Conservation (phyloP, 2,888 invertebrate species). For the Lycophotia porphyrea region DNA sequence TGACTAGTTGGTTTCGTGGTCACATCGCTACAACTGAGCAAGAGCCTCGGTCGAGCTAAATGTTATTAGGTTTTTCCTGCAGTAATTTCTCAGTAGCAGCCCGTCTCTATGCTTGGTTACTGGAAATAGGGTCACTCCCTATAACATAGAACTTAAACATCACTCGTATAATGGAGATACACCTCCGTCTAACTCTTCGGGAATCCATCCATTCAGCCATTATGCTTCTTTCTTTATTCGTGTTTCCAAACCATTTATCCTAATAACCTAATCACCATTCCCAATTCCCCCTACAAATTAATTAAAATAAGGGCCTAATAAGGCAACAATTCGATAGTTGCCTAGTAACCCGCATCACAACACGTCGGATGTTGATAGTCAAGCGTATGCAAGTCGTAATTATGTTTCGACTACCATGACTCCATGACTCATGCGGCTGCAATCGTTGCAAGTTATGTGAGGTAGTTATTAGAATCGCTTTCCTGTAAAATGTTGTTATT, state of each 20-base stretch:
- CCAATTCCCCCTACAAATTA: conserved; percentile 28
- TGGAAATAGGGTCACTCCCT: not conserved
- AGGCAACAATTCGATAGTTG: conserved; percentile 65
- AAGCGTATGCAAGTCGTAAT: conserved; percentile 31
- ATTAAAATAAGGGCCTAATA: conserved; percentile 33
- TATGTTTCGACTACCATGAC: conserved; percentile 10
- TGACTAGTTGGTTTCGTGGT: not conserved
- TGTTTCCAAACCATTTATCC: conserved; percentile 23
- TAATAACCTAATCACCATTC: conserved; percentile 7
- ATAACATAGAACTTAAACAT: not conserved
- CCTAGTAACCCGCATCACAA: conserved; percentile 61
- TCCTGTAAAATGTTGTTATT: conserved; percentile 20
- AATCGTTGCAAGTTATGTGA: conserved; percentile 25
- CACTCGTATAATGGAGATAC: not conserved
- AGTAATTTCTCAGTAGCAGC: not conserved
- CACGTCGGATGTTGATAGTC: conserved; percentile 29
- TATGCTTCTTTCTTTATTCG: not conserved
- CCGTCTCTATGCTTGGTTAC: not conserved
- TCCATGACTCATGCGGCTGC: conserved; percentile 24
- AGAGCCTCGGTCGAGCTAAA: not conserved
- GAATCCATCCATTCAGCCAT: not conserved
- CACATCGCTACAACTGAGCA: not conserved
- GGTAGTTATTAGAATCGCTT: conserved; percentile 16
- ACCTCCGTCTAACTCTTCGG: too few species aligned
- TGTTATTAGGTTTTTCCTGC: not conserved